Base-by-base conservation (phyloP, 2,888 invertebrate genomes). In the Nemapogon koenigi region DNA sequence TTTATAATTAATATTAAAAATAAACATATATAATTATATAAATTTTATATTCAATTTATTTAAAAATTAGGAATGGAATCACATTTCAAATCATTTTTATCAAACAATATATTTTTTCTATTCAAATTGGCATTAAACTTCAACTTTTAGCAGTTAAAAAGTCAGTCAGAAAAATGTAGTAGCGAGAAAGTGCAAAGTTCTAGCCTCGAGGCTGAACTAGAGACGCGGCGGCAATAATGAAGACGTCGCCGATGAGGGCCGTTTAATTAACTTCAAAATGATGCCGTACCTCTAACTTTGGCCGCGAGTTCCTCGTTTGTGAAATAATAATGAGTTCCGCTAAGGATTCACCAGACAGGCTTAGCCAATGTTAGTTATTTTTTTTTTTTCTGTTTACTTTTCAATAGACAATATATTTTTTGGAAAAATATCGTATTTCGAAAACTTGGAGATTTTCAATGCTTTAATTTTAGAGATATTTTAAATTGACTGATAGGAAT, bases 231-330 rank as follows among this genome's bases (percentile, higher is more conserved):
- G 11, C 54, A 59, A 64, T 69, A 68, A 68, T 63, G 60, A 63
- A 69, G 67, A 65, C 56, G 63, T 53, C 55, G 52, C 48, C 54
- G 53, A 56, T 59, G 57, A 60, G 56, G 54, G 55, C 51, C 61
- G 58, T 69, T 68, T 70, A 70, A 71, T 71, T 70, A 71, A 68
- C 64, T 70, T 60, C 59, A 57, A 64, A 66, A 59, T 58, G 62
- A 62, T 57, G 53, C 55, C 49, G 53, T 45, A 52, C 54, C 53
- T 49, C 54, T 47, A 57, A 59, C 60, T 62, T 57, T 44, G 46
- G 45, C 49, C 41, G 15, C 46, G 52, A 59, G 53, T 61, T 58
- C 10, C 10, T 22, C 6, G 49, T 46, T 46, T 50, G 55, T 59
- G 57, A 59, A 65, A 63, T 63, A 62, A 66, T 67, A 66, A 67